These are phyloP conservation scores for Homarus americanus DNA, from an alignment of 1,140 invertebrate genomes.

Conservation along the genomic window DNA sequence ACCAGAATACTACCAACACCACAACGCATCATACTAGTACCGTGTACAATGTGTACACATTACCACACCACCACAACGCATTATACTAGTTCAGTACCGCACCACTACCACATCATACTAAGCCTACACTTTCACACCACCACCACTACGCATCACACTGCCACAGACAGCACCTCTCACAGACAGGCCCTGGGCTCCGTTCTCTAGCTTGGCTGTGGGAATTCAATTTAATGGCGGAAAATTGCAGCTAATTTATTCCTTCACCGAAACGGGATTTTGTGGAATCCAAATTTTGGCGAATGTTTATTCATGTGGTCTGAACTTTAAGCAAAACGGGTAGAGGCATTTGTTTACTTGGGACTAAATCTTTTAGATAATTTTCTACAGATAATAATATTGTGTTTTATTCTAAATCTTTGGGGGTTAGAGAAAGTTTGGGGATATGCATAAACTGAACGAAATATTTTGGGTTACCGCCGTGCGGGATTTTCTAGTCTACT, in stretches of 20 bases:
- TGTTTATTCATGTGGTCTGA: not conserved
- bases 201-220: not conserved
- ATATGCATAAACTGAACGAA: not conserved
- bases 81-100: not conserved
- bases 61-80: not conserved
- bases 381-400: not conserved
- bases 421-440: not conserved
- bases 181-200: not conserved
- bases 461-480: not conserved
- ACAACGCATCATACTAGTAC: no score
- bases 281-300: conserved; percentile 11
- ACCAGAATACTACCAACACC: not conserved
- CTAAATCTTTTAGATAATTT: not conserved
- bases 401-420: no score
- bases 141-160: not conserved
- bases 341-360: not conserved
- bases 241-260: conserved; percentile 22
- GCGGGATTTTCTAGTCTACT: not conserved
- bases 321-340: not conserved
- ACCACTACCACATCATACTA: not conserved
- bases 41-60: no score
- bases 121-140: not conserved
- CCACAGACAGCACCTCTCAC: not conserved
- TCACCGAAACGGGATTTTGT: conserved; percentile 1
- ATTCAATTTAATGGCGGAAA: conserved; percentile 22